phyloP scores from a whole-genome alignment of 2,797 vertebrate genomes.

The Phoeniculus purpureus region DNA sequence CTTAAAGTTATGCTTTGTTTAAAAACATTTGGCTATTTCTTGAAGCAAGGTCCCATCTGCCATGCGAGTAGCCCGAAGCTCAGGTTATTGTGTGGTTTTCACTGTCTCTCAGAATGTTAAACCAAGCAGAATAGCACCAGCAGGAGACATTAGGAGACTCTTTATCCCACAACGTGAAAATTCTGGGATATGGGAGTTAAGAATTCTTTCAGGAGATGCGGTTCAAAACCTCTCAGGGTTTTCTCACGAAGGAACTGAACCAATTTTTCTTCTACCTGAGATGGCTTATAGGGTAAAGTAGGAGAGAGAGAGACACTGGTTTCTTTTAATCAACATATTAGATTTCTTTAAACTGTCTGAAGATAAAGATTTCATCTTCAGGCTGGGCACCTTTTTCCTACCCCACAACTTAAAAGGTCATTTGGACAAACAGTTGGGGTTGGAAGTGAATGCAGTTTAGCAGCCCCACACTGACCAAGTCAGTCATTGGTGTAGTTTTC shows the following conservation, averaged over 20 bases:
- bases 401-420: not conserved
- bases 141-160: conserved; percentile 11
- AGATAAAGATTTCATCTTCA: not conserved
- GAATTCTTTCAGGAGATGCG: not conserved
- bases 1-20: not conserved
- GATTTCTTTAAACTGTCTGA: not conserved
- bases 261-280: not conserved
- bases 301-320: not conserved
- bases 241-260: not conserved
- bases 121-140: conserved; percentile 11
- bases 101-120: conserved; percentile 20
- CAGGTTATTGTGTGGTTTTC: not conserved
- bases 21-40: conserved; percentile 33
- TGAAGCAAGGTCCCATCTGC: conserved; percentile 10
- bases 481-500: not conserved
- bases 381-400: not conserved
- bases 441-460: not conserved
- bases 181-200: not conserved
- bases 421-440: not conserved
- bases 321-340: not conserved
- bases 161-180: conserved; percentile 26
- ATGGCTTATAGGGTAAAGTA: not conserved
- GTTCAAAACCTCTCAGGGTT: not conserved
- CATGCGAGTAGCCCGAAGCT: not conserved
- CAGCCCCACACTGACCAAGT: not conserved